Base-by-base conservation (phyloP, 2,113 vertebrate genomes). In the Eurypyga helias region DNA sequence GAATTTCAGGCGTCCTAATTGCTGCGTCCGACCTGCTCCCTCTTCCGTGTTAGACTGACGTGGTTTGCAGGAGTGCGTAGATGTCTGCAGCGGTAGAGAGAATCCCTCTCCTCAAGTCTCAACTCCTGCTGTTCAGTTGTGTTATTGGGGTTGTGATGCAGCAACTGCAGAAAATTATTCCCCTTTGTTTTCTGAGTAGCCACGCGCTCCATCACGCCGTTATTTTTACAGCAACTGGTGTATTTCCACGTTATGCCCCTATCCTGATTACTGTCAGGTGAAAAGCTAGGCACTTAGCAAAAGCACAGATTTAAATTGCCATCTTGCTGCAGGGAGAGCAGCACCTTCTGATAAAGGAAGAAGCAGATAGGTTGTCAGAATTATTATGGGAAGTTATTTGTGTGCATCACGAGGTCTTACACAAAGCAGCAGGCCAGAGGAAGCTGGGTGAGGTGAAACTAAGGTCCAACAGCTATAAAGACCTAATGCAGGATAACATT, bases 1-100 rank as follows among this genome's bases (percentile, higher is more conserved):
- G 98, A 99, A 99, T 97, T 98, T 99, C 21, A 98, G 99, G 24
- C 98, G 98, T 87, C 99, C 99, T 82, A 99, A 98, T 97, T 99
- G 99, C 98, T 99, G 99, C 0, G 97, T 98, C 20, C 98, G 98
- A 11, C 99, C 99, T 2, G 98, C 99, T 54, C 99, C 99, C 7
- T 99, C 99, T 11, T 98, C 99, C 13, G 99, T 99, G 92, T 94
- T 99, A 87, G 99, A 99, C 66, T 99, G 99, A 99, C 0, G 1
- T 80, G 66, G 54, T 80, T 67, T 46, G 43, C 83, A 62, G 66
- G 76, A 61, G 16, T 49, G 52, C 4, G 2, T 61, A 65, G 67
- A 41, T 78, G 48, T 82, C 72, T 82, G 69, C 6, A 0, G 19
- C 41, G 77, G 38, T 61, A 90, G 73, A 84, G 55, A 96, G 77